Evolutionary conservation across 2,113 vertebrate species (phyloP), one percentile per base, ranked within the genome.

Genomic region (Pseudorectes ferrugineus): DNA sequence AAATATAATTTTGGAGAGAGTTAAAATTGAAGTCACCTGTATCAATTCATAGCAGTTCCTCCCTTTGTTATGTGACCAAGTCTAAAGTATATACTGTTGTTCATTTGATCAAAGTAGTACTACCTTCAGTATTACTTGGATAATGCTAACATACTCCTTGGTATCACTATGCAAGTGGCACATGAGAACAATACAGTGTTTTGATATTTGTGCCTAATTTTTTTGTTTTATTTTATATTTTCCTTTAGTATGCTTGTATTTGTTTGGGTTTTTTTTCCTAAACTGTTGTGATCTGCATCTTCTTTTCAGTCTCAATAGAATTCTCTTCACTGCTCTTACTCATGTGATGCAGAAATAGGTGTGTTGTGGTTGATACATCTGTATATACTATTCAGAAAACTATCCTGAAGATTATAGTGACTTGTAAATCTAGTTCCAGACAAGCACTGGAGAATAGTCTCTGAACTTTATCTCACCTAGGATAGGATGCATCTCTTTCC

Each of bases 111-210:
- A 6, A 92, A 78, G 11, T 29, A 82, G 14, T 36, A 33, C 16
- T 91, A 20, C 49, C 15, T 78, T 80, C 42, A 86, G 4, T 95
- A 28, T 75, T 72, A 25, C 74, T 81, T 87, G 18, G 67, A 76
- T 92, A 95, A 87, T 87, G 65, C 79, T 95, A 85, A 24, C 46
- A 49, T 67, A 66, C 40, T 88, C 38, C 5, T 68, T 63, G 62
- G 6, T 72, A 45, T 86, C 29, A 85, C 45, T 61, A 5, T 8
- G 31, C 16, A 63, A 91, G 59, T 11, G 11, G 17, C 49, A 55
- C 80, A 38, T 55, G 40, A 40, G n/a, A 63, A 87, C 81, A 95
- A 67, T 17, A 20, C 1, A 35, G 20, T 66, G 9, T 25, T 91
- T 92, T n/a, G 6, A 6, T 80, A 28, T 76, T 85, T 91, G 20